Evolutionary conservation across 2,888 invertebrate species (phyloP).

Genomic region (Actias luna): DNA sequence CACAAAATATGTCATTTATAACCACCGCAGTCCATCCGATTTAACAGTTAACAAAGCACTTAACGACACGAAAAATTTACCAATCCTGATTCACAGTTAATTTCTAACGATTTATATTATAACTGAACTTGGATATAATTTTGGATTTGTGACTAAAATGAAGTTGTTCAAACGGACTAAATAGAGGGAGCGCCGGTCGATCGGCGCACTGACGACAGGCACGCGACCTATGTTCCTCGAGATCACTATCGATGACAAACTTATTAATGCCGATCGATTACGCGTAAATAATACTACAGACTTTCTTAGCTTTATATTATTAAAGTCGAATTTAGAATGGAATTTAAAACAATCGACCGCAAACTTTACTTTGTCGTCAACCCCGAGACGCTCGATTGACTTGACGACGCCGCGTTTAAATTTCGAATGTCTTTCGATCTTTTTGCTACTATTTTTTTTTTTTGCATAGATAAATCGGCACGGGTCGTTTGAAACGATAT

Average conservation of each 20-base stretch:
- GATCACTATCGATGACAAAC: slow-evolving; percentile 66
- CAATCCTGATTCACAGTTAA: slow-evolving; percentile 66
- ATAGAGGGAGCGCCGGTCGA: slow-evolving; percentile 39
- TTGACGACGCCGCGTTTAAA: slow-evolving; percentile 43
- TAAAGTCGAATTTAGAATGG: not conserved
- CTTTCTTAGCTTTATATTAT: slow-evolving; percentile 35
- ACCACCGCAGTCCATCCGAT: not conserved
- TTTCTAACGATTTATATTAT: slow-evolving; percentile 56
- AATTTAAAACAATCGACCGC: not conserved
- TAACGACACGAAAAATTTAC: slow-evolving; percentile 56
- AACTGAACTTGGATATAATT: slow-evolving; percentile 50
- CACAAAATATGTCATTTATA: not conserved
- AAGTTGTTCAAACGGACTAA: slow-evolving; percentile 62
- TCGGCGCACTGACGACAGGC: slow-evolving; percentile 46
- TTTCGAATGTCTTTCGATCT: slow-evolving; percentile 24
- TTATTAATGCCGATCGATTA: slow-evolving; percentile 47
- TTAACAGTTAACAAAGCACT: not conserved
- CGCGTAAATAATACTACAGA: slow-evolving; percentile 32
- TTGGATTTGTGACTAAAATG: slow-evolving; percentile 63
- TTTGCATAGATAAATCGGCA: slow-evolving; percentile 9
- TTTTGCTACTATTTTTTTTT: slow-evolving; percentile 6
- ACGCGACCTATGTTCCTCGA: slow-evolving; percentile 57
- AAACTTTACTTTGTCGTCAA: slow-evolving; percentile 1
- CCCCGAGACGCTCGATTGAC: slow-evolving; percentile 53
- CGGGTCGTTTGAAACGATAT: not conserved